Conservation (phyloP, 1,140 invertebrate genomes). For the Polypedilum vanderplanki region DNA sequence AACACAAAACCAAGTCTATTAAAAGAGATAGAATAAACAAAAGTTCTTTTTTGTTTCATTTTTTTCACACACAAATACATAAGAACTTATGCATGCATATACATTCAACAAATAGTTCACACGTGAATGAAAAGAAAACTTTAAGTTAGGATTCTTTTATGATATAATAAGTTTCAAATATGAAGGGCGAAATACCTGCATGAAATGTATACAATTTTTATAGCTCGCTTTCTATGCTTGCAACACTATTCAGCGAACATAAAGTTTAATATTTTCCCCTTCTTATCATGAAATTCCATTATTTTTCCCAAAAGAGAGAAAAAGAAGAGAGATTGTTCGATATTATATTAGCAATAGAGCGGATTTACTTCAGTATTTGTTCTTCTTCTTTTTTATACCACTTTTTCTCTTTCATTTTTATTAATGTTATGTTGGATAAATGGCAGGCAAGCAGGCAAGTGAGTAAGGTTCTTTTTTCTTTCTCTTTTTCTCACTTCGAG, state of each 20-base stretch:
- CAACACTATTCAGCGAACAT: background rate
- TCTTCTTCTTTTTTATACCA: too few relatives aligned
- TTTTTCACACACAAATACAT: background rate
- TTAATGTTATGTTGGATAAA: too few relatives aligned
- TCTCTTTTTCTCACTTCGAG: background rate
- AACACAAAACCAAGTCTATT: background rate
- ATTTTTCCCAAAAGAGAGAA: too few relatives aligned
- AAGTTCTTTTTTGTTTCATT: background rate
- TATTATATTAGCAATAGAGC: too few relatives aligned
- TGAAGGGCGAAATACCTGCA: background rate
- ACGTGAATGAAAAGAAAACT: background rate
- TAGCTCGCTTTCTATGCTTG: background rate
- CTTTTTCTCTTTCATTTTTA: too few relatives aligned
- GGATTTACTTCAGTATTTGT: too few relatives aligned
- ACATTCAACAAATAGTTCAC: slow-evolving; percentile 25
- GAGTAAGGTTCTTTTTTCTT: too few relatives aligned
- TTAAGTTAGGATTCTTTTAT: background rate
- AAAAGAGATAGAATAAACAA: background rate
- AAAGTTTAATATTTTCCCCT: background rate
- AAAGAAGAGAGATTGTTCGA: too few relatives aligned
- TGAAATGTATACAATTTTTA: background rate
- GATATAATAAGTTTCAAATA: background rate
- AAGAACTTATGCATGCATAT: background rate
- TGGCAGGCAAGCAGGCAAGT: too few relatives aligned
- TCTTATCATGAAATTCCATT: too few relatives aligned